Evolutionary conservation across 1,140 invertebrate genomes (phyloP).

Genomic region (Diorhabda elongata): DNA sequence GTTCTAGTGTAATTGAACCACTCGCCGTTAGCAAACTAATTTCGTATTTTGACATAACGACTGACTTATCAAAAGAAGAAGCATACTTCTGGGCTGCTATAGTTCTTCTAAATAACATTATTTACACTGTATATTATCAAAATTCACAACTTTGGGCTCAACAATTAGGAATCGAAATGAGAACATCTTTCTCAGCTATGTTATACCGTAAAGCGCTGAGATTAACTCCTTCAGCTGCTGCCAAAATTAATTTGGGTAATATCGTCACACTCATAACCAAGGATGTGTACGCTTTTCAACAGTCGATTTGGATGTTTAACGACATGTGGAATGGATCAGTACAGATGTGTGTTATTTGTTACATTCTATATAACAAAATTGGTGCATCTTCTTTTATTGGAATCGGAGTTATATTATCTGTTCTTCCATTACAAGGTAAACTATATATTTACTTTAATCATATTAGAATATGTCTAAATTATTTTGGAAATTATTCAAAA

Average conservation of each 20-base stretch:
- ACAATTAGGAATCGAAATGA: slow-evolving; percentile 74
- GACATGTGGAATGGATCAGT: slow-evolving; percentile 78
- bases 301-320: slow-evolving; percentile 64
- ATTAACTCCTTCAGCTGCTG: slow-evolving; percentile 65
- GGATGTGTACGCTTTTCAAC: slow-evolving; percentile 75
- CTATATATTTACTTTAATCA: not conserved
- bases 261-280: slow-evolving; percentile 83
- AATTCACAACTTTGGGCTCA: slow-evolving; percentile 69
- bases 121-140: slow-evolving; percentile 49
- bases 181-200: slow-evolving; percentile 71
- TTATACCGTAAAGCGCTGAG: slow-evolving; percentile 79
- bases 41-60: slow-evolving; percentile 17
- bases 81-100: slow-evolving; percentile 18
- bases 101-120: slow-evolving; percentile 12
- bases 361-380: slow-evolving; percentile 72
- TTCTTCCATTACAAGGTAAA: slow-evolving; percentile 78
- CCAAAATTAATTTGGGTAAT: slow-evolving; percentile 79
- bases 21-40: slow-evolving; percentile 16
- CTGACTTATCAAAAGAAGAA: slow-evolving; percentile 7
- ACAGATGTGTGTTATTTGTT: slow-evolving; percentile 69
- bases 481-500: no score
- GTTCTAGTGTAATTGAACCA: slow-evolving; percentile 17
- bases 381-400: slow-evolving; percentile 72
- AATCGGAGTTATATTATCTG: slow-evolving; percentile 69
- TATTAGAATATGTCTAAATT: no score